Evolutionary conservation across 2,888 invertebrate genomes (phyloP).

Genomic region (Rhagonycha lutea): DNA sequence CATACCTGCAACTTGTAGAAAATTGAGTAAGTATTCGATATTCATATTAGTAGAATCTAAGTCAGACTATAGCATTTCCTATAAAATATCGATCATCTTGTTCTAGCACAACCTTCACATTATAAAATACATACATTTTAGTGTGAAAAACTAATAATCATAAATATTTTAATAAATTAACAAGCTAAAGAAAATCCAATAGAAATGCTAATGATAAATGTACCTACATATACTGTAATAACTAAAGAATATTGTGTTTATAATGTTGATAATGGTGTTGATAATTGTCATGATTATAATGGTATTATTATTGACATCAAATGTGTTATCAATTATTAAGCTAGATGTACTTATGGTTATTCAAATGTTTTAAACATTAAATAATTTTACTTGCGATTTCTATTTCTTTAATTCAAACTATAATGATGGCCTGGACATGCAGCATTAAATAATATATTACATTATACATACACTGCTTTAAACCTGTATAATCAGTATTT

Average conservation of each 20-base stretch:
- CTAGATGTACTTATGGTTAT: background rate
- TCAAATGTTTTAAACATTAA: background rate
- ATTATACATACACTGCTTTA: too few relatives aligned
- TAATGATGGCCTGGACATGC: background rate
- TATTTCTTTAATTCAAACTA: background rate
- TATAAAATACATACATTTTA: background rate
- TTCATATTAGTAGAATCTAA: too few relatives aligned
- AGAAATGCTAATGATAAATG: background rate
- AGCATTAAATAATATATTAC: background rate
- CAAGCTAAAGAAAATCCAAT: background rate
- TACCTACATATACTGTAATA: background rate
- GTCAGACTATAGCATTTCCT: too few relatives aligned
- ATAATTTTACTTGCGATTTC: background rate
- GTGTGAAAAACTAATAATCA: background rate
- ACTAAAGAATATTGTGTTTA: background rate
- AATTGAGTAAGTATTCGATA: too few relatives aligned
- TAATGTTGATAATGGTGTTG: background rate
- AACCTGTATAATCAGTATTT: background rate
- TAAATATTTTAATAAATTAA: background rate
- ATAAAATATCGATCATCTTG: too few relatives aligned
- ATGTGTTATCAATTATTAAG: background rate
- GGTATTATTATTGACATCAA: background rate
- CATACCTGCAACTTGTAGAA: too few relatives aligned
- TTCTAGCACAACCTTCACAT: too few relatives aligned
- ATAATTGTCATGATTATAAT: background rate